phyloP scores from a whole-genome alignment of 2,113 vertebrate species.

The Lepus europaeus region DNA sequence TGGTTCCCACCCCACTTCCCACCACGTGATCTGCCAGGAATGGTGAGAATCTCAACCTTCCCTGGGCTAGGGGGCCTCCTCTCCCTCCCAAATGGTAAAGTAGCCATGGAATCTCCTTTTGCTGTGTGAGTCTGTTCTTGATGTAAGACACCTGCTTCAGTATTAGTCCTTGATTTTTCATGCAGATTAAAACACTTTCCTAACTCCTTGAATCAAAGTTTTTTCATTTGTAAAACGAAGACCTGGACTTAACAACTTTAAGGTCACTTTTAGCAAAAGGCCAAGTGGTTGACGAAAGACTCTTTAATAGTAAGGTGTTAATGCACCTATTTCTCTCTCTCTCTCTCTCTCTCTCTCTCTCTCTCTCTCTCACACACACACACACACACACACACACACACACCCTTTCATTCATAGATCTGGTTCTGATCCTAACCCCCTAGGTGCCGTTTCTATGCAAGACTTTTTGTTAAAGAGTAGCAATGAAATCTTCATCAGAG shows the following conservation, averaged over 20 bases:
- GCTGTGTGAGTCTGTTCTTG: neutral
- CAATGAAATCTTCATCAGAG: conserved; percentile 45
- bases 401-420: neutral
- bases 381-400: neutral
- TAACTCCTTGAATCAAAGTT: neutral
- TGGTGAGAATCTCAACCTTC: neutral
- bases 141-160: neutral
- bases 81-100: neutral
- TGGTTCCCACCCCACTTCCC: neutral
- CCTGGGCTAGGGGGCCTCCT: neutral
- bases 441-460: neutral
- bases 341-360: no score
- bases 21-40: neutral
- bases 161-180: neutral
- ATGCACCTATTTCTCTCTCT: neutral
- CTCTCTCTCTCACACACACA: neutral
- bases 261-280: conserved; percentile 12
- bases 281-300: neutral
- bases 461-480: conserved; percentile 48
- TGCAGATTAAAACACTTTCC: neutral
- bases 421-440: conserved; percentile 3
- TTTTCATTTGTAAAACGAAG: conserved; percentile 18
- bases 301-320: neutral
- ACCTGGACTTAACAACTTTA: neutral
- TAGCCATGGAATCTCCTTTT: neutral